phyloP scores from a whole-genome alignment of 2,888 invertebrate genomes.

The Dynastes hyllus region DNA sequence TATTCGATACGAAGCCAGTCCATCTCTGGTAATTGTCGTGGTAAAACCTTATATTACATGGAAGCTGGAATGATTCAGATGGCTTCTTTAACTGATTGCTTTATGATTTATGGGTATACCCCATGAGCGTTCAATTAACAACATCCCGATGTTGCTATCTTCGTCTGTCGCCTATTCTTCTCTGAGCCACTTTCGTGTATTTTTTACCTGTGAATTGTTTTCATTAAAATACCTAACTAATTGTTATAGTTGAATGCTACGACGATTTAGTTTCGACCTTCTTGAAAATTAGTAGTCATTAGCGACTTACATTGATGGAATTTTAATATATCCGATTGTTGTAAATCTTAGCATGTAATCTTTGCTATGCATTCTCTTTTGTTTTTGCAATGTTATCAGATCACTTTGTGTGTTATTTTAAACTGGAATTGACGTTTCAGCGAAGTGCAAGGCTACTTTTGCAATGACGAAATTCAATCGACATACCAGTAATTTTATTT shows the following conservation, averaged over 20 bases:
- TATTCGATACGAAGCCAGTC: neutral
- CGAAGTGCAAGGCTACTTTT: no score
- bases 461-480: no score
- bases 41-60: constrained; percentile 21
- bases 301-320: constrained; percentile 26
- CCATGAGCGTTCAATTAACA: constrained; percentile 58
- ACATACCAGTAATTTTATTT: no score
- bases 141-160: constrained; percentile 20
- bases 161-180: neutral
- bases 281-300: constrained; percentile 37
- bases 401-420: constrained; percentile 9
- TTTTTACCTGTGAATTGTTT: constrained; percentile 58
- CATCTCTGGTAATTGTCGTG: constrained; percentile 10
- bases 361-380: neutral
- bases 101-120: constrained; percentile 59
- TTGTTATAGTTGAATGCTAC: constrained; percentile 53
- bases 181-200: neutral
- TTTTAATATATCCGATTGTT: constrained; percentile 24
- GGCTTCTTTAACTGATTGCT: constrained; percentile 49
- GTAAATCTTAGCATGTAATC: neutral
- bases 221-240: constrained; percentile 60
- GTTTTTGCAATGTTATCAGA: neutral
- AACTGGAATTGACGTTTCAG: neutral
- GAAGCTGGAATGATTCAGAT: constrained; percentile 42
- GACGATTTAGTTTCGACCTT: constrained; percentile 28